Base-by-base conservation (phyloP, 2,888 invertebrate genomes). In the Oxytorus armatus region DNA sequence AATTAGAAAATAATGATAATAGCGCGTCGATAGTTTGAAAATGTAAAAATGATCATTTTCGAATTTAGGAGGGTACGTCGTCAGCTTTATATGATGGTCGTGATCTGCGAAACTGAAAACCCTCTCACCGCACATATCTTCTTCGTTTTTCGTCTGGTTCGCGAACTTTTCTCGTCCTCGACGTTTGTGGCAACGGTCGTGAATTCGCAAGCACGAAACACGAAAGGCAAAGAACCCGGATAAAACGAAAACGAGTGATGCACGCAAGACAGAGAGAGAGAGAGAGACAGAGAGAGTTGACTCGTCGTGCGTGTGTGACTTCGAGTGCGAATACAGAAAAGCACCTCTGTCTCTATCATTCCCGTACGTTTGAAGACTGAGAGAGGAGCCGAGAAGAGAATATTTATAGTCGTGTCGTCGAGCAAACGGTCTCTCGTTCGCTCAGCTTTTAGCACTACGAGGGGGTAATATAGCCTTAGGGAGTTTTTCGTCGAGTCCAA, bases 351-450 rank as follows among this genome's bases (percentile, higher is more conserved):
- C 16, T 39, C 10, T 63, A 42, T 47, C 14, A 42, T 42, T 53
- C 14, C 57, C 44, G 44, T 25, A 74, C 57, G 39, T 81, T 70
- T 66, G 77, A 80, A 84, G 84, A 82, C 79, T 68, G 63, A 72
- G 79, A 72, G 81, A 72, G 82, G 79, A 76, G 66, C 83, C 47
- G 75, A 73, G 78, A 78, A 83, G 84, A 86, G 85, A 84, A 85
- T 88, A 88, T 88, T 88, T 88, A 88, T 88, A 88, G 88, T 85
- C 83, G 77, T 81, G 86, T 87, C 85, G 88, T 86, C 84, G 87
- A 81, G 88, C 84, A 70, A 83, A 78, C 63, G 36, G 42, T 70
- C 65, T 44, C 72, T 29, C 63, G 25, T 53, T 47, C 63, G 53
- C 69, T 74, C 70, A 77, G 73, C 65, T 81, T 63, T 63, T 73